Conservation (phyloP, 2,888 invertebrate genomes). For the Scelioninae gen. 2 region DNA sequence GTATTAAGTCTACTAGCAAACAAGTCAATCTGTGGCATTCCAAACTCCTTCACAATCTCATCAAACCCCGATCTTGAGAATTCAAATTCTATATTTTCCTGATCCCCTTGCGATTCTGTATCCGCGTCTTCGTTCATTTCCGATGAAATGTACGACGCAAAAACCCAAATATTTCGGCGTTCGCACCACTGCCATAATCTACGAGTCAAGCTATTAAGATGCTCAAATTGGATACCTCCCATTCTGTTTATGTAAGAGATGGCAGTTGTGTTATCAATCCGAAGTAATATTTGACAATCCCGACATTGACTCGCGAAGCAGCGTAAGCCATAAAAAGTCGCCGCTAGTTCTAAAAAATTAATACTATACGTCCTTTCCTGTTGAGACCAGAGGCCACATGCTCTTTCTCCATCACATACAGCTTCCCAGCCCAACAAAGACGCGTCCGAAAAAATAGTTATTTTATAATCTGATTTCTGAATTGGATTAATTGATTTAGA, state of each 20-base stretch:
- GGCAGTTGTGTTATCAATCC: constrained; percentile 10
- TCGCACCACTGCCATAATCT: constrained; percentile 7
- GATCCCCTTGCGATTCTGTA: background rate
- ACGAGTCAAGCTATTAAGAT: background rate
- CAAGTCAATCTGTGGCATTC: background rate
- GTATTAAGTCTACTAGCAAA: constrained; percentile 4
- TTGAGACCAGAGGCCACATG: constrained; percentile 43
- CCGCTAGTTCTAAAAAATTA: constrained; percentile 45
- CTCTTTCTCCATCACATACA: constrained; percentile 17
- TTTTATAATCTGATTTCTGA: background rate
- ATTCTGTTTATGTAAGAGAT: too few relatives aligned
- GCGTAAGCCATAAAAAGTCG: constrained; percentile 55
- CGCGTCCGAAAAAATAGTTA: constrained; percentile 46
- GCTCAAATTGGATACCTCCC: background rate
- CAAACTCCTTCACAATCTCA: background rate
- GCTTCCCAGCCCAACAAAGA: constrained; percentile 52
- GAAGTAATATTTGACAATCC: constrained; percentile 8
- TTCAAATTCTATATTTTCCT: constrained; percentile 1
- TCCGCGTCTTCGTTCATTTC: constrained; percentile 1
- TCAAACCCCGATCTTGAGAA: background rate
- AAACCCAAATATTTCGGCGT: constrained; percentile 1
- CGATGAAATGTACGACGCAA: constrained; percentile 4
- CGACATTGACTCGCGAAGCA: constrained; percentile 45
- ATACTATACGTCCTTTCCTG: constrained; percentile 35
- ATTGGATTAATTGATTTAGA: background rate